Evolutionary conservation across 1,140 invertebrate species (phyloP).

Genomic region (Magallana ariakensis): DNA sequence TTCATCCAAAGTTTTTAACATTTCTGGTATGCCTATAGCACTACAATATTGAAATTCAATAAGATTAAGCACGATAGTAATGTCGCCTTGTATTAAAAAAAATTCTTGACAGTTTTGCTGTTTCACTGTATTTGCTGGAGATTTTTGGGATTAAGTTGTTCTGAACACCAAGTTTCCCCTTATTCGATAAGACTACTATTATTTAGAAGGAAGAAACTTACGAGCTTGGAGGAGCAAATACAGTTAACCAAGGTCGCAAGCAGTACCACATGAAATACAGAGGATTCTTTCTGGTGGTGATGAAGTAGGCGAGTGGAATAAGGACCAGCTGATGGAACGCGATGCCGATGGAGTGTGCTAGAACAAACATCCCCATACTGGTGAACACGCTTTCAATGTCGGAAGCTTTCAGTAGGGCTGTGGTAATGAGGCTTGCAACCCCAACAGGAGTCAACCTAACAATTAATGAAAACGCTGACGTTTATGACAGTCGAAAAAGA

Average conservation of each 20-base stretch:
- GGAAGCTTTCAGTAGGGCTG: slow-evolving; percentile 91
- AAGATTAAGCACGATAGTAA: too few relatives aligned
- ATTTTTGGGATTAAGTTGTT: too few relatives aligned
- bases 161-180: too few relatives aligned
- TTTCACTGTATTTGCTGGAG: too few relatives aligned
- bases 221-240: slow-evolving; percentile 92
- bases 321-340: slow-evolving; percentile 92
- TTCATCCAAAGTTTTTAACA: slow-evolving; percentile 51
- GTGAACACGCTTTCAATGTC: slow-evolving; percentile 89
- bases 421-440: slow-evolving; percentile 93
- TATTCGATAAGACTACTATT: too few relatives aligned
- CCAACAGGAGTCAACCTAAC: slow-evolving; percentile 91
- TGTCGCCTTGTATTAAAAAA: too few relatives aligned
- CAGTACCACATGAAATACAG: slow-evolving; percentile 92
- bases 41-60: not conserved
- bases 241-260: slow-evolving; percentile 91
- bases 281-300: slow-evolving; percentile 91
- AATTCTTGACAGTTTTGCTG: too few relatives aligned
- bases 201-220: slow-evolving; percentile 43
- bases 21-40: slow-evolving; percentile 60
- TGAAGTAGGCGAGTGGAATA: slow-evolving; percentile 90
- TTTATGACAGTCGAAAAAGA: too few relatives aligned
- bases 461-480: not conserved
- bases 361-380: slow-evolving; percentile 91
- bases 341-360: slow-evolving; percentile 91